phyloP scores from a whole-genome alignment of 2,888 invertebrate genomes.

The Meiosimyza decipiens region DNA sequence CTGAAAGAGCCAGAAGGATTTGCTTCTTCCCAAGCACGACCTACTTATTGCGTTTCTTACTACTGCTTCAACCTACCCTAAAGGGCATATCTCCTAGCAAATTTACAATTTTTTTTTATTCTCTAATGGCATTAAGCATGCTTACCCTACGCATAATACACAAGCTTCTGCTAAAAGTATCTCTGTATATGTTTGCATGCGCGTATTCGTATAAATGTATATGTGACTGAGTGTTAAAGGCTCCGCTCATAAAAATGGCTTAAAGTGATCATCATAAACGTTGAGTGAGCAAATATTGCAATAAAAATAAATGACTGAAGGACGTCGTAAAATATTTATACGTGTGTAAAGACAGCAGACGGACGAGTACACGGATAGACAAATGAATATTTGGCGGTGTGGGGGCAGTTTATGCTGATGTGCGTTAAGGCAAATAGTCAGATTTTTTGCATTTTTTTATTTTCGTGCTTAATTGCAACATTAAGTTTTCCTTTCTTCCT shows the following conservation, averaged over 20 bases:
- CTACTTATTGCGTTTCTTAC: no score
- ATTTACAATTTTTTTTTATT: no score
- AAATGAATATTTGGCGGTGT: neutral
- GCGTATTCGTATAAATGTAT: neutral
- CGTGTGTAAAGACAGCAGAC: conserved; percentile 1
- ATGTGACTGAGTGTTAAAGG: conserved; percentile 31
- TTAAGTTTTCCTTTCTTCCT: no score
- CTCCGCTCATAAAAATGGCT: conserved; percentile 65
- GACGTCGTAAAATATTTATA: conserved; percentile 64
- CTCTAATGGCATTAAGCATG: no score
- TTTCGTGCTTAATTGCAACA: no score
- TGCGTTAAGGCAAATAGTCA: neutral
- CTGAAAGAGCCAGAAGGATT: no score
- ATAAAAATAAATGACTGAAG: conserved; percentile 66
- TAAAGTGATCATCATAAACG: conserved; percentile 67
- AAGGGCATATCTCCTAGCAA: no score
- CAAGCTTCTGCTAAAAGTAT: neutral
- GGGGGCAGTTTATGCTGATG: neutral
- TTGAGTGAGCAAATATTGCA: conserved; percentile 67
- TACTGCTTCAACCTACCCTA: no score
- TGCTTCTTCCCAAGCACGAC: no score
- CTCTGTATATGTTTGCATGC: neutral
- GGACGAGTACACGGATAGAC: neutral
- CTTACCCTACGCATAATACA: no score
- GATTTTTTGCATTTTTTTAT: neutral